Evolutionary conservation across 2,797 vertebrate genomes (phyloP).

Genomic region (Adelosebastes latens): DNA sequence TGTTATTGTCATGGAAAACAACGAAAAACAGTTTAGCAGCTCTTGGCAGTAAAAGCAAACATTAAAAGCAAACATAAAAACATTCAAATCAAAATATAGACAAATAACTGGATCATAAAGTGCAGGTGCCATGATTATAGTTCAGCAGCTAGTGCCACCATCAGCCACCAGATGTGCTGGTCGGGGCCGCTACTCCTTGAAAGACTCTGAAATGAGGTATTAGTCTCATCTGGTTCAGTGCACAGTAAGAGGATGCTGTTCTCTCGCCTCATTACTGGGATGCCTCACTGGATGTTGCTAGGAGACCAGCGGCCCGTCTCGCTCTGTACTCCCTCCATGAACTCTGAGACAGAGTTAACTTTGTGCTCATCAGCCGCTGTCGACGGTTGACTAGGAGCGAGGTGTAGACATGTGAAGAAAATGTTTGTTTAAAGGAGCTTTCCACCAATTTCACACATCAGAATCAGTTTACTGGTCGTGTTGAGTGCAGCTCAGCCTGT

Average conservation of each 20-base stretch:
- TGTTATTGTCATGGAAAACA: no score
- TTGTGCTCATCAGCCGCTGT: background rate
- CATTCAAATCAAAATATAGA: no score
- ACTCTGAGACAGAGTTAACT: slow-evolving; percentile 36
- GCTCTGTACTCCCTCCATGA: slow-evolving; percentile 41
- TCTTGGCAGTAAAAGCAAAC: no score
- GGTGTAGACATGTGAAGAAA: background rate
- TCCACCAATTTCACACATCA: background rate
- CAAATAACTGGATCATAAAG: no score
- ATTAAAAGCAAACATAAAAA: no score
- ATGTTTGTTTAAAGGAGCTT: background rate
- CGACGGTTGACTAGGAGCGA: background rate
- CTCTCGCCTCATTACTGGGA: slow-evolving; percentile 50
- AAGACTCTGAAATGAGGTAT: background rate
- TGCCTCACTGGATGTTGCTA: slow-evolving; percentile 61
- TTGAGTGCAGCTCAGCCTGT: no score
- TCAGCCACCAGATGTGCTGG: background rate
- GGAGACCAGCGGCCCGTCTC: slow-evolving; percentile 37
- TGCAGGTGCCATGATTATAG: no score
- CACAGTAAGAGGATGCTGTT: slow-evolving; percentile 50
- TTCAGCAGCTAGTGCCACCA: no score
- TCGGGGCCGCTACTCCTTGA: no score
- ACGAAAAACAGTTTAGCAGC: no score
- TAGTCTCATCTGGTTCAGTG: slow-evolving; percentile 40
- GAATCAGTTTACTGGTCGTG: no score